Conservation (phyloP, 1,140 invertebrate genomes). For the Periplaneta americana region DNA sequence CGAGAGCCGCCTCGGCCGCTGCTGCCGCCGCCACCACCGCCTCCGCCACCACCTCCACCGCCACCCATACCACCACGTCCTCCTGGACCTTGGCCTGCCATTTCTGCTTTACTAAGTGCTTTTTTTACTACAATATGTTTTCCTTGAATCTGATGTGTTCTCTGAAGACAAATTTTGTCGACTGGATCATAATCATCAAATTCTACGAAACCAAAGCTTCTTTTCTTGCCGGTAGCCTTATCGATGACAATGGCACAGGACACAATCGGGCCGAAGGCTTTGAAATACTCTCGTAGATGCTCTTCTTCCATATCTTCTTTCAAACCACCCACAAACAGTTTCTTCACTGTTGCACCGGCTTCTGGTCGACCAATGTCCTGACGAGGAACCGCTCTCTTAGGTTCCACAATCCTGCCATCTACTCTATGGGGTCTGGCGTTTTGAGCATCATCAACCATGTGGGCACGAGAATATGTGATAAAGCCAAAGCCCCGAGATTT, state of each 20-base stretch:
- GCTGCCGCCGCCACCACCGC: slow-evolving; percentile 31
- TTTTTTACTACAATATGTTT: slow-evolving; percentile 78
- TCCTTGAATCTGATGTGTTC: slow-evolving; percentile 66
- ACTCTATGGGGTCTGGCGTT: slow-evolving; percentile 73
- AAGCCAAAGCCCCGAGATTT: slow-evolving; percentile 94
- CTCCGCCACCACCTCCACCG: slow-evolving; percentile 33
- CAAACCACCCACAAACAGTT: slow-evolving; percentile 89
- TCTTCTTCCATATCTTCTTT: slow-evolving; percentile 87
- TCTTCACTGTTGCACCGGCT: slow-evolving; percentile 90
- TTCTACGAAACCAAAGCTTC: slow-evolving; percentile 94
- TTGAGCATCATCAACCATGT: slow-evolving; percentile 95
- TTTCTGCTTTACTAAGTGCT: slow-evolving; percentile 62
- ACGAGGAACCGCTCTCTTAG: slow-evolving; percentile 93
- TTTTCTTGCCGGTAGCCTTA: slow-evolving; percentile 83
- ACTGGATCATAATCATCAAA: slow-evolving; percentile 96
- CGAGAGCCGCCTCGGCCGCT: slow-evolving; percentile 4
- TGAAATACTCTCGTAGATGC: slow-evolving; percentile 79
- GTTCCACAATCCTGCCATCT: slow-evolving; percentile 86
- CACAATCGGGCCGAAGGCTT: slow-evolving; percentile 74
- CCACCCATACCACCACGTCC: slow-evolving; percentile 40
- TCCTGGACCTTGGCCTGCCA: slow-evolving; percentile 50
- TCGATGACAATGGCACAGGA: slow-evolving; percentile 90
- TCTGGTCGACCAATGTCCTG: slow-evolving; percentile 84
- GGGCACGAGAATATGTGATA: slow-evolving; percentile 85
- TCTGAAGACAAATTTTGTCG: slow-evolving; percentile 84